Percentiles rank a stretch among this genome's conserved stretches.
Conservation (phyloP, 2,113 vertebrate genomes). For the Coturnix japonica region DNA sequence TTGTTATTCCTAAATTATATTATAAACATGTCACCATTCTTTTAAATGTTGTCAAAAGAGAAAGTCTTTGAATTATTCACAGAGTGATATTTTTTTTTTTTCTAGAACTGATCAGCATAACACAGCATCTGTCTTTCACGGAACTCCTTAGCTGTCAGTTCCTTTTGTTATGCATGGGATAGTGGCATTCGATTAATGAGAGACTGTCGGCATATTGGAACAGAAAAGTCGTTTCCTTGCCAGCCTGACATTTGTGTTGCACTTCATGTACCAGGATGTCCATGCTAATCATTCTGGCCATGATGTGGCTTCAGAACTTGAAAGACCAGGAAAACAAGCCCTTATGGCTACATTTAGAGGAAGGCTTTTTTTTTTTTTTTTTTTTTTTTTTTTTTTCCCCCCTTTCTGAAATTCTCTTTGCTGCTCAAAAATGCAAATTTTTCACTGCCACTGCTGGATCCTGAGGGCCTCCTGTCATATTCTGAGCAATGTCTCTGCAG, state of each 20-base stretch:
- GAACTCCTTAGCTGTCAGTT: constrained; percentile 62
- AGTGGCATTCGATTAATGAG: constrained; percentile 52
- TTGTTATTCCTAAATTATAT: constrained; percentile 35
- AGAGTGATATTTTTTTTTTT: not conserved
- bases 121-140: constrained; percentile 50
- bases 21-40: constrained; percentile 56
- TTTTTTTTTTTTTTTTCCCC: not conserved
- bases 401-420: not conserved
- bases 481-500: constrained; percentile 4
- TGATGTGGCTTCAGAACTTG: constrained; percentile 9
- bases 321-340: constrained; percentile 19
- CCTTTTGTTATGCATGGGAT: constrained; percentile 45
- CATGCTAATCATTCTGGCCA: constrained; percentile 43
- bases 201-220: constrained; percentile 42
- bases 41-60: constrained; percentile 62
- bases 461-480: not conserved
- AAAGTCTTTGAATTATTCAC: constrained; percentile 58
- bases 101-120: constrained; percentile 39
- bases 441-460: not conserved
- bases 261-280: constrained; percentile 63
- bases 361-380: not conserved
- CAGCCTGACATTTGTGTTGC: constrained; percentile 60
- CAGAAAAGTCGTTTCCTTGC: constrained; percentile 50
- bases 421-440: not conserved
- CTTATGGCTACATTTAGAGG: not conserved